Evolutionary conservation across 1,140 invertebrate species (phyloP).

Genomic region (Cryptotermes secundus): DNA sequence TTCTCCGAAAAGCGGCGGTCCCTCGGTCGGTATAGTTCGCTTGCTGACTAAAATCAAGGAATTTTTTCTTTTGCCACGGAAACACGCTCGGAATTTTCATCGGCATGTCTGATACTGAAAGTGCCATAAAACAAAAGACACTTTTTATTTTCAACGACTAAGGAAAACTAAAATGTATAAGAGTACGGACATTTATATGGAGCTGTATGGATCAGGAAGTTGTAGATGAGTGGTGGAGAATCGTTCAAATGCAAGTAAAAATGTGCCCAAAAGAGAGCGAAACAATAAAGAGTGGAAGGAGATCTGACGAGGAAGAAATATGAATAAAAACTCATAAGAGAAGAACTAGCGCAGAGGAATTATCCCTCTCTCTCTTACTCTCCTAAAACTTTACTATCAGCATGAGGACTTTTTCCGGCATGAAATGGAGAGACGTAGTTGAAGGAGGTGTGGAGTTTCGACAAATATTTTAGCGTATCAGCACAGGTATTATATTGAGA

Average conservation of each 20-base stretch:
- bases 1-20: no score
- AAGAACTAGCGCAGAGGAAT: neutral
- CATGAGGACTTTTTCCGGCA: neutral
- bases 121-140: neutral
- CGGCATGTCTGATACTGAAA: neutral
- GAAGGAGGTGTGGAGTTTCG: neutral
- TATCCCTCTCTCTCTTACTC: no score
- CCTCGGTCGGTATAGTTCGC: no score
- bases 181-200: neutral
- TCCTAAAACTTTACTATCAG: no score
- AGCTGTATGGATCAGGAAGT: neutral
- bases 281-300: neutral
- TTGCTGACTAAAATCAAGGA: no score
- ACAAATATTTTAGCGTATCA: neutral
- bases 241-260: neutral
- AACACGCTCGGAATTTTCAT: neutral
- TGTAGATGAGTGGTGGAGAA: neutral
- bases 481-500: neutral
- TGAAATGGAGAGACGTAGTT: neutral
- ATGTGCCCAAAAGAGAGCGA: neutral
- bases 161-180: neutral
- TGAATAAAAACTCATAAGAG: neutral
- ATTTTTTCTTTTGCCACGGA: neutral
- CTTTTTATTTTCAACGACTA: neutral
- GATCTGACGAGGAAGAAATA: neutral